phyloP scores from a whole-genome alignment of 2,888 invertebrate genomes.

The Eledona agricola region DNA sequence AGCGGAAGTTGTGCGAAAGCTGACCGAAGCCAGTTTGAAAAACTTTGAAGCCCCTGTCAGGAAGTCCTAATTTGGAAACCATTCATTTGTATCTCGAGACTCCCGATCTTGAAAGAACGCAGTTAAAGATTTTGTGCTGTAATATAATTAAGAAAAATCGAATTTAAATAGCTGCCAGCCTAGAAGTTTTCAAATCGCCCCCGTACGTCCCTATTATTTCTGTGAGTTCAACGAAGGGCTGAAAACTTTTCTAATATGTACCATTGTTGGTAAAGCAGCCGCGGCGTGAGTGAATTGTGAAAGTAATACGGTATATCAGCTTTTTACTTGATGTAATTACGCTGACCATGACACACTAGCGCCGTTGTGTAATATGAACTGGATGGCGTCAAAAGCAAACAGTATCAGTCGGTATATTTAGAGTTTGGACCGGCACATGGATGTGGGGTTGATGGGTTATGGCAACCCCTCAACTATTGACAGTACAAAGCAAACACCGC shows the following conservation, averaged over 20 bases:
- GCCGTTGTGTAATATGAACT: constrained; percentile 38
- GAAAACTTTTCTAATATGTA: constrained; percentile 14
- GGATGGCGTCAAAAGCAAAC: constrained; percentile 38
- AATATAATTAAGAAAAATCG: no score
- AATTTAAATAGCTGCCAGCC: no score
- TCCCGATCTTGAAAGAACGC: no score
- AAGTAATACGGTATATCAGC: constrained; percentile 34
- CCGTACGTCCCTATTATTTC: no score
- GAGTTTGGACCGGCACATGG: constrained; percentile 24
- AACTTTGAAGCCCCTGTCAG: no score
- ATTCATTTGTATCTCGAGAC: no score
- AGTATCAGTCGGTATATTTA: constrained; percentile 36
- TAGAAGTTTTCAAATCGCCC: no score
- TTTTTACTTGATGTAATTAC: constrained; percentile 31
- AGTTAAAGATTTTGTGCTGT: no score
- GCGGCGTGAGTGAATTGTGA: constrained; percentile 22
- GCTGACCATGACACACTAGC: constrained; percentile 34
- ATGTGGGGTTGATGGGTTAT: constrained; percentile 9
- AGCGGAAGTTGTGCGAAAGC: no score
- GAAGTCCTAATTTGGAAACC: no score
- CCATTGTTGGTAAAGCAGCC: constrained; percentile 9
- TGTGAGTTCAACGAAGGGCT: neutral
- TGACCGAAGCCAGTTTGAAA: no score
- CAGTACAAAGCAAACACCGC: constrained; percentile 41
- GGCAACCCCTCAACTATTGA: constrained; percentile 35